These are phyloP conservation scores for Dioctria linearis DNA, from an alignment of 2,888 invertebrate species.

Conservation along the genomic window DNA sequence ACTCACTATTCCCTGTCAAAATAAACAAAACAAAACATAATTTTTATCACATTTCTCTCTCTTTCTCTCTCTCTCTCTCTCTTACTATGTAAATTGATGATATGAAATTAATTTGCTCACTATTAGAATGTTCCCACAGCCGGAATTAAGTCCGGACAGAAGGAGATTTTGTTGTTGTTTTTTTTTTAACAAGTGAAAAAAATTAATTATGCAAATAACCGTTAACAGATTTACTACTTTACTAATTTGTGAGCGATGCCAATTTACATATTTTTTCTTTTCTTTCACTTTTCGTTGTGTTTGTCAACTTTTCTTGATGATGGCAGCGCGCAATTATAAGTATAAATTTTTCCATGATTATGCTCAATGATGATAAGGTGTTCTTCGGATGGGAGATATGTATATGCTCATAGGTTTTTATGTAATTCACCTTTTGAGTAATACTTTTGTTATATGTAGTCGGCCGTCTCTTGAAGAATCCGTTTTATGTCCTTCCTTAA, in stretches of 20 bases:
- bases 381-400: background rate
- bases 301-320: constrained; percentile 10
- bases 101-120: constrained; percentile 39
- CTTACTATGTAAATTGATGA: constrained; percentile 24
- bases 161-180: constrained; percentile 11
- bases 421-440: no score
- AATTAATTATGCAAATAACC: constrained; percentile 48
- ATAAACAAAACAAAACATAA: constrained; percentile 28
- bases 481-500: background rate
- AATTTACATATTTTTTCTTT: constrained; percentile 32
- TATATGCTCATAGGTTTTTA: no score
- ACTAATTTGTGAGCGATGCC: constrained; percentile 41
- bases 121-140: constrained; percentile 11
- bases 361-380: background rate
- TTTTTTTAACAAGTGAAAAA: background rate
- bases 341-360: background rate
- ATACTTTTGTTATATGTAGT: no score
- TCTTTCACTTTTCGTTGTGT: constrained; percentile 36
- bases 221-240: constrained; percentile 46
- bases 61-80: no score
- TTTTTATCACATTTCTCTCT: constrained; percentile 40
- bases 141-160: constrained; percentile 9
- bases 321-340: constrained; percentile 27
- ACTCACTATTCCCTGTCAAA: background rate
- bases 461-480: no score